Evolutionary conservation across 1,140 invertebrate species (phyloP), one percentile per base, ranked within the genome.

Genomic region (Lamellibrachia luymesi): DNA sequence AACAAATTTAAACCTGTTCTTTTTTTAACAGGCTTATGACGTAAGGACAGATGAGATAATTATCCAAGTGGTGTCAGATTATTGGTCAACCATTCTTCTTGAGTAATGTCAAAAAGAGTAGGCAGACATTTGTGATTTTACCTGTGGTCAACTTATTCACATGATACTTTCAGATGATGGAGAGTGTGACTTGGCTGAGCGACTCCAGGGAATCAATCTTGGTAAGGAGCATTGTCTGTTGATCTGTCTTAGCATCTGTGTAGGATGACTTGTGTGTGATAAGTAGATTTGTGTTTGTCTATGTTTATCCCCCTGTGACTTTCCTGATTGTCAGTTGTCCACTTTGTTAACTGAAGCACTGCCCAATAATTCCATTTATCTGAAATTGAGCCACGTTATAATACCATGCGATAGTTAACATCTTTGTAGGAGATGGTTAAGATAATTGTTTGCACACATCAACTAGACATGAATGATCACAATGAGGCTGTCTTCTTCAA

Each of bases 171-270:
- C 91, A 56, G 91, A 49, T 50, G 91, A 93, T 13, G 93, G 93
- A 93, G 92, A 51, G 64, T 64, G 49, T n/a, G 93, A 90, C 50
- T 50, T 94, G 52, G 94, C 89, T 49, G 94, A 93, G 51, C 92
- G 94, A n/a, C 27, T 94, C 38, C 38, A 56, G 13, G 92, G 91
- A 90, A 50, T 94, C 10, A 90, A 94, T 90, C 80, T 94, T 4
- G 94, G 92, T 94, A 1, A 90, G 22, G 50, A 90, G 4, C 51
- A 7, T 80, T 10, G 13, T 80, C 64, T 80, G 2, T 80, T 80
- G 64, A 17, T 17, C 17, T 80, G 64, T 80, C 64, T 80, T 17
- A 22, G 13, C 13, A 17, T 17, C 17, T 80, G 64, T 80, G 25
- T 80, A 4, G 13, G 64, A 17, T 80, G 17, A 17, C 25, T 80